Base-by-base conservation (phyloP, 2,888 invertebrate species). In the Amphipyra tragopoginis region DNA sequence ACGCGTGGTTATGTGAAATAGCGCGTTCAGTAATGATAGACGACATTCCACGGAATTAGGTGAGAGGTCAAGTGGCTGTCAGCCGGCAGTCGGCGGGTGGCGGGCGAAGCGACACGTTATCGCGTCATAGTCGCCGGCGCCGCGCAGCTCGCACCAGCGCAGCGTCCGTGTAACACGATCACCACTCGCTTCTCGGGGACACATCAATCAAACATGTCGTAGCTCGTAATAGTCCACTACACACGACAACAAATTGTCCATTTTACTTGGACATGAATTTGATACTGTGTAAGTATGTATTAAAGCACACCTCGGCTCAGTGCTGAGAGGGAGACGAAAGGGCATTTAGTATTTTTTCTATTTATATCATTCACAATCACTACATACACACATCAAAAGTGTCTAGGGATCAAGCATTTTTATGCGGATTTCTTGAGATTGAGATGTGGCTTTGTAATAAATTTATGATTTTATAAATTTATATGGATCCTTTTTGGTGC, bases 11-110 rank as follows among this genome's bases (percentile, higher is more conserved):
- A 15, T 9, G 47, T 52, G 47, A 34, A 47, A 56, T 14, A 65
- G 43, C 40, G 39, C 39, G 39, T 57, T 43, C 52, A 59, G 64
- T 66, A 53, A 57, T 47, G 64, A 62, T 48, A 49, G 43, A 47
- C 52, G 63, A 70, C 63, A 74, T n/a, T n/a, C 58, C 66, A 14
- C 43, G 44, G 49, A 75, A 63, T 60, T 58, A 60, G 75, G 62
- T 75, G 75, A 75, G 58, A 49, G 75, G 75, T 71, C 67, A 75
- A 75, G 67, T 75, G 71, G 55, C 38, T 38, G 45, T 38, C 45
- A 45, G 59, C 45, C 29, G 48, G 11, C 47, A 39, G 50, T 1
- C 15, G 40, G 34, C 59, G 9, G n/a, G 15, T n/a, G 33, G 33
- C 38, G n/a, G n/a, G n/a, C n/a, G n/a, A n/a, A n/a, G n/a, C n/a